These are phyloP conservation scores for Parasteatoda tepidariorum DNA, from an alignment of 1,140 invertebrate species.

Conservation along the genomic window DNA sequence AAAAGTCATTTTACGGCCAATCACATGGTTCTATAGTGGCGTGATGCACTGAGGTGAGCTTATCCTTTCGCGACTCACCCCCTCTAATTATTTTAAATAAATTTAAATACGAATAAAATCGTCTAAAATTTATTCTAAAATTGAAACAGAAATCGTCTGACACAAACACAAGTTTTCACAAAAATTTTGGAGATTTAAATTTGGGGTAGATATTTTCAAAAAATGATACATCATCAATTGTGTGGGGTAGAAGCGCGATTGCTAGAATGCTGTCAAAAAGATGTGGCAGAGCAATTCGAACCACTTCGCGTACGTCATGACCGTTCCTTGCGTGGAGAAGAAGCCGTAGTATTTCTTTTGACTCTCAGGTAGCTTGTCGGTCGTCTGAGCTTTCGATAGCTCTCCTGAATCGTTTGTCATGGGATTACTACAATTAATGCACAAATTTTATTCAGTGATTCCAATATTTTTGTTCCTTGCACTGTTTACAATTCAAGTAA, in stretches of 20 bases:
- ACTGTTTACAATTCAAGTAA: background rate
- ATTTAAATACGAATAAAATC: too few relatives aligned
- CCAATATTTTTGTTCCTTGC: slow-evolving; percentile 4
- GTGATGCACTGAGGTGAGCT: slow-evolving; percentile 24
- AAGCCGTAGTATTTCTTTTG: slow-evolving; percentile 38
- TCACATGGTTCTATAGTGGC: slow-evolving; percentile 18
- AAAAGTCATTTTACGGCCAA: slow-evolving; percentile 30
- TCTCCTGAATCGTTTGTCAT: slow-evolving; percentile 3
- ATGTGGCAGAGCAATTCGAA: slow-evolving; percentile 16
- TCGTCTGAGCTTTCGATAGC: slow-evolving; percentile 12
- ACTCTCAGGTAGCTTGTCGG: slow-evolving; percentile 12
- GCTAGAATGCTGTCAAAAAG: background rate
- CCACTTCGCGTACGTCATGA: slow-evolving; percentile 17
- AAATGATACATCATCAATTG: too few relatives aligned
- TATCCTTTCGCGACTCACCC: background rate
- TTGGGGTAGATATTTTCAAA: too few relatives aligned
- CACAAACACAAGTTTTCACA: too few relatives aligned
- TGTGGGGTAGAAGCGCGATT: background rate
- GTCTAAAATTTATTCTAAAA: too few relatives aligned
- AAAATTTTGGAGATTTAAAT: too few relatives aligned
- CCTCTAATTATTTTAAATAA: background rate
- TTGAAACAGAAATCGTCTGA: too few relatives aligned
- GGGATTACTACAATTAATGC: slow-evolving; percentile 17
- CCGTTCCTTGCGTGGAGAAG: slow-evolving; percentile 21
- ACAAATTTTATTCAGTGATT: background rate